phyloP scores from a whole-genome alignment of 2,113 vertebrate species.

The Dipodomys stephensi region DNA sequence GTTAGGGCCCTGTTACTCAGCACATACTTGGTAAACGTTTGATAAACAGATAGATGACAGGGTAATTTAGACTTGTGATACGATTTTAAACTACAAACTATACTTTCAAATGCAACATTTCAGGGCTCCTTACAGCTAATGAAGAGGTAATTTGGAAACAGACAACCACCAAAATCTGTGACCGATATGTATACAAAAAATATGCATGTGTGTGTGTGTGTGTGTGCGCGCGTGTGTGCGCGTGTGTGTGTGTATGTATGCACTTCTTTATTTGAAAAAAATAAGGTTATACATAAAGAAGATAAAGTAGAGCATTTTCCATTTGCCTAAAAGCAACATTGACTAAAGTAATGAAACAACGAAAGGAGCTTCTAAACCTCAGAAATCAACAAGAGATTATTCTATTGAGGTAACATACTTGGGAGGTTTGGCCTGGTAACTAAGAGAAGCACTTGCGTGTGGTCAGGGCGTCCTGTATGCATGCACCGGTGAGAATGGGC shows the following conservation, averaged over 20 bases:
- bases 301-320: neutral
- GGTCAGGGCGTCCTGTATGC: constrained; percentile 3
- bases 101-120: constrained; percentile 1
- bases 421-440: neutral
- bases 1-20: neutral
- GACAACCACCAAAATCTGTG: neutral
- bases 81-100: constrained; percentile 3
- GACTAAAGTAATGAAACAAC: neutral
- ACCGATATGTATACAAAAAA: too few relatives aligned
- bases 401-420: neutral
- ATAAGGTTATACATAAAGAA: neutral
- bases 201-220: too few relatives aligned
- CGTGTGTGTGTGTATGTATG: too few relatives aligned
- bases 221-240: too few relatives aligned
- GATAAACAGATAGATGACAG: neutral
- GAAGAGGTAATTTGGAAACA: neutral
- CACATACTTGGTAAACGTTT: constrained; percentile 48
- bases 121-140: neutral
- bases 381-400: neutral
- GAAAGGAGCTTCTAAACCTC: neutral
- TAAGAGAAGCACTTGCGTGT: neutral
- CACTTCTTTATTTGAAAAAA: neutral
- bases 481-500: neutral
- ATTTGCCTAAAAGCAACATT: neutral
- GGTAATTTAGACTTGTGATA: neutral